Evolutionary conservation across 2,888 invertebrate species (phyloP).

Genomic region (Arctia plantaginis): DNA sequence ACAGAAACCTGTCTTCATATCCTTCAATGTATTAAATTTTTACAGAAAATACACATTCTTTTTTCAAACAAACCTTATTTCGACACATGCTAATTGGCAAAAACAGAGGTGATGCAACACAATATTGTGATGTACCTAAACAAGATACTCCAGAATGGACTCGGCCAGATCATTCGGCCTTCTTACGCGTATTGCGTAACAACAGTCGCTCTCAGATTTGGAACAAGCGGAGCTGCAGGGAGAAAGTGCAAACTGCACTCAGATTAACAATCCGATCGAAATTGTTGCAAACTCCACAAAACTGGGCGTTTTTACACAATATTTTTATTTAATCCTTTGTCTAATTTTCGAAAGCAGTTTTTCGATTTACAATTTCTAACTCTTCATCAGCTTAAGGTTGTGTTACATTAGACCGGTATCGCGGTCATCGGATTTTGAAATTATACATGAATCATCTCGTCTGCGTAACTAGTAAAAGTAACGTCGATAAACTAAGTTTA

Average conservation of each 20-base stretch:
- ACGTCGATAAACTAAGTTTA: slow-evolving; percentile 32
- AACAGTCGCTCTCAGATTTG: slow-evolving; percentile 56
- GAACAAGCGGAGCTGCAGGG: slow-evolving; percentile 52
- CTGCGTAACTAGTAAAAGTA: slow-evolving; percentile 31
- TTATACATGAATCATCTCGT: slow-evolving; percentile 31
- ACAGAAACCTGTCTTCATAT: background rate
- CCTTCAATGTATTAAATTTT: background rate
- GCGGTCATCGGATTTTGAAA: slow-evolving; percentile 49
- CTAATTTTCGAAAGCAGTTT: slow-evolving; percentile 44
- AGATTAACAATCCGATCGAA: slow-evolving; percentile 54
- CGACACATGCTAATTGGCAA: slow-evolving; percentile 22
- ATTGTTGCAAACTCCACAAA: slow-evolving; percentile 66
- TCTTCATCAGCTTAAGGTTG: slow-evolving; percentile 32
- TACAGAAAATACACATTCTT: background rate
- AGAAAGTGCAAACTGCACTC: slow-evolving; percentile 75
- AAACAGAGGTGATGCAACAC: slow-evolving; percentile 34
- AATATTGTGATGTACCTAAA: slow-evolving; percentile 46
- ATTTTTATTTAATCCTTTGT: slow-evolving; percentile 41
- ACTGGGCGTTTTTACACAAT: slow-evolving; percentile 45
- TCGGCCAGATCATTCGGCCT: slow-evolving; percentile 35
- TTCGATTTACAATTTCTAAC: slow-evolving; percentile 36
- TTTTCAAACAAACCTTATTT: slow-evolving; percentile 10
- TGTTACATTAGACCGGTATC: slow-evolving; percentile 34
- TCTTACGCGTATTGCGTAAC: slow-evolving; percentile 55
- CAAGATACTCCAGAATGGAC: slow-evolving; percentile 35